Base-by-base conservation (phyloP, 2,113 vertebrate genomes). In the Pica pica region DNA sequence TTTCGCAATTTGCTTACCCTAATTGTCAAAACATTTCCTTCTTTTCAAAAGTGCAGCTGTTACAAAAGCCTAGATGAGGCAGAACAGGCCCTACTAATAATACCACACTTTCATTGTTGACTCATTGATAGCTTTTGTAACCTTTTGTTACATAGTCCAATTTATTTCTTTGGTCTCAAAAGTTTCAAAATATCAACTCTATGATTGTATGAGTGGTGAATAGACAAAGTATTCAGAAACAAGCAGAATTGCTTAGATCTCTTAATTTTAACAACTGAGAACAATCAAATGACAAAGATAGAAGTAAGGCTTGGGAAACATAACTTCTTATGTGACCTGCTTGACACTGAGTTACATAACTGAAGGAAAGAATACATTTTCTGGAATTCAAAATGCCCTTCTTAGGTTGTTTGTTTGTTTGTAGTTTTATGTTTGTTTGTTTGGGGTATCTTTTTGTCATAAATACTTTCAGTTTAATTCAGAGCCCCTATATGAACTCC, bases 11-110 rank as follows among this genome's bases (percentile, higher is more conserved):
- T 98, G 69, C 85, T 97, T 91, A 93, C 46, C 55, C 37, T 97
- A 97, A 98, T 95, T 98, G 92, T 93, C 94, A 95, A 96, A 97
- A 96, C 63, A 94, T 96, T 97, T 97, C 82, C 77, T 96, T 91
- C 76, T 95, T 65, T 97, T 98, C 78, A 90, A 87, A 97, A 93
- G 28, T 83, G 30, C 50, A 77, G 57, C 83, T 97, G 49, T 89
- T 80, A 73, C n/a, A 95, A 93, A 94, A 83, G 26, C 20, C 35
- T 93, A 90, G 80, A 93, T 76, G 86, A 95, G 37, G 56, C 26
- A 75, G 65, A 84, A 69, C 26, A n/a, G 65, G 13, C 41, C 44
- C 50, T 78, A 30, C 7, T 60, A 61, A 46, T 35, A 87, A 83
- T 61, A 69, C 11, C 24, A 39, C 37, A 37, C 28, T 91, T 79